These are phyloP conservation scores for Kuschelorhynchus macadamiae DNA, from an alignment of 2,888 invertebrate species.

Conservation along the genomic window DNA sequence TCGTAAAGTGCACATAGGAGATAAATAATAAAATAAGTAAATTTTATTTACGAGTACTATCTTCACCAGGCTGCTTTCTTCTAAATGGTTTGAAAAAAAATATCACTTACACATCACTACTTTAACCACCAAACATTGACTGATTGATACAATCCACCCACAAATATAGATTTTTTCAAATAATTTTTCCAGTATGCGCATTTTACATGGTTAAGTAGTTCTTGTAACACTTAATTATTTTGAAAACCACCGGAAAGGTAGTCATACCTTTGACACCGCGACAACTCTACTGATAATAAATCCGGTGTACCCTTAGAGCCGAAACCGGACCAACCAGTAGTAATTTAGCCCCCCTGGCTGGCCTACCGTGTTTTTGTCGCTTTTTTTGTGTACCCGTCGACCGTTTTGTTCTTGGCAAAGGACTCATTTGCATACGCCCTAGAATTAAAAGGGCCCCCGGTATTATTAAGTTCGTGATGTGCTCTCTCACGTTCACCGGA, in stretches of 20 bases:
- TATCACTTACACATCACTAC: too few species aligned
- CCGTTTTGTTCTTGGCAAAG: constrained; percentile 48
- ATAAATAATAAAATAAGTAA: too few species aligned
- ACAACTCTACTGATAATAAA: constrained; percentile 19
- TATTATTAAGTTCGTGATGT: constrained; percentile 37
- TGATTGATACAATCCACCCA: too few species aligned
- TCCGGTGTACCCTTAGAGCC: constrained; percentile 11
- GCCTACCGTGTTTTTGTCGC: constrained; percentile 43
- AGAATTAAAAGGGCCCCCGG: constrained; percentile 25
- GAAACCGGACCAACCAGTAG: constrained; percentile 21
- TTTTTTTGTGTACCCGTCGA: constrained; percentile 41
- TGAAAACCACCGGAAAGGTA: constrained; percentile 7
- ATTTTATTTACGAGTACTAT: too few species aligned
- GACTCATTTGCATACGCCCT: constrained; percentile 47
- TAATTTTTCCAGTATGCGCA: too few species aligned
- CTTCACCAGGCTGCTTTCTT: too few species aligned
- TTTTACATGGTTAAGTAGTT: too few species aligned
- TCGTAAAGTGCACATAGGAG: too few species aligned
- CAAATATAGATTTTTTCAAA: too few species aligned
- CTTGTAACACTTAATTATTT: too few species aligned
- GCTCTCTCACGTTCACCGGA: constrained; percentile 44
- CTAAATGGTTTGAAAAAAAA: too few species aligned
- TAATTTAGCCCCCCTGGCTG: constrained; percentile 33
- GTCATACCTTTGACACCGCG: constrained; percentile 27
- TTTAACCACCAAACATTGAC: too few species aligned